These are phyloP conservation scores for Argynnis bischoffii DNA, from an alignment of 2,888 invertebrate species.

Conservation along the genomic window DNA sequence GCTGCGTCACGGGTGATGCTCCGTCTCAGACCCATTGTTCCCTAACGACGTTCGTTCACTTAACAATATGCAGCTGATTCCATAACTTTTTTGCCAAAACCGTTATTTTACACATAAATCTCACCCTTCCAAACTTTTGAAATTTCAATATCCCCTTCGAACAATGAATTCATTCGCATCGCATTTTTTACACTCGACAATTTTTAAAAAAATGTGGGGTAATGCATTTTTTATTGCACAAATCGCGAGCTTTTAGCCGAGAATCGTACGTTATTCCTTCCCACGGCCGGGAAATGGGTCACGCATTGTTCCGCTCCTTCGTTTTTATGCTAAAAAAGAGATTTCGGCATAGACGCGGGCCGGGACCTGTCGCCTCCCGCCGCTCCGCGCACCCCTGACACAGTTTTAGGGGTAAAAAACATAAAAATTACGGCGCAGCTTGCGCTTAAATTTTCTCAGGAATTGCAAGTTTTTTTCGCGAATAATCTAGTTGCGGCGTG, in stretches of 20 bases:
- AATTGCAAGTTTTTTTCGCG: constrained; percentile 59
- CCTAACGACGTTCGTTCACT: constrained; percentile 40
- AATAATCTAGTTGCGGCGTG: constrained; percentile 68
- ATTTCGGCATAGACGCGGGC: constrained; percentile 67
- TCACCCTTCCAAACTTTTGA: constrained; percentile 71
- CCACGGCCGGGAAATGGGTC: constrained; percentile 82
- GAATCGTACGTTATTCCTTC: constrained; percentile 78
- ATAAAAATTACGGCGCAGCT: constrained; percentile 75
- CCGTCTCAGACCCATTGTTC: constrained; percentile 32
- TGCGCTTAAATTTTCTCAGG: constrained; percentile 75
- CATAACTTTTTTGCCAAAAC: constrained; percentile 65
- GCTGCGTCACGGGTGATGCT: constrained; percentile 17
- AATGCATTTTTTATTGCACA: constrained; percentile 79
- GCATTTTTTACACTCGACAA: constrained; percentile 62
- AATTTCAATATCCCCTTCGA: constrained; percentile 58
- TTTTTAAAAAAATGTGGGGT: constrained; percentile 78
- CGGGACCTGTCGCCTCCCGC: constrained; percentile 60
- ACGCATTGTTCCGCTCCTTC: constrained; percentile 74
- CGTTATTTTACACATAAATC: constrained; percentile 80
- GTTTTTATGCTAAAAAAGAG: constrained; percentile 78
- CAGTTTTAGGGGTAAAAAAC: constrained; percentile 77
- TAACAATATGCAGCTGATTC: constrained; percentile 65
- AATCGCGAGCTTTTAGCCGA: constrained; percentile 59
- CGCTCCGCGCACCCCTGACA: constrained; percentile 69
- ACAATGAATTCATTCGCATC: constrained; percentile 61